phyloP scores from a whole-genome alignment of 1,140 invertebrate species.

The Eriosoma lanigerum region DNA sequence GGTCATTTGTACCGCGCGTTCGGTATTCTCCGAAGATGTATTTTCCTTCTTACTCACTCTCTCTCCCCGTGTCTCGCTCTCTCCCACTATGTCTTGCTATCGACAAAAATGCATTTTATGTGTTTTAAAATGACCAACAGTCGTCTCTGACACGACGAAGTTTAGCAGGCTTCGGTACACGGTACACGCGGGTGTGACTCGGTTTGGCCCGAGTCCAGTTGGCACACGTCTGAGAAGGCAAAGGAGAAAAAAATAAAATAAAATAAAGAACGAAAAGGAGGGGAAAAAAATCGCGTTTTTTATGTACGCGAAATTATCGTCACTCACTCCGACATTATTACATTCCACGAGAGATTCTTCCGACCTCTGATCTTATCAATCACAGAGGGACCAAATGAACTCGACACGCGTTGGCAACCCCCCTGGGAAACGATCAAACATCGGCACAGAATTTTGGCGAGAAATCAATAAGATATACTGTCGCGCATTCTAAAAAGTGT shows the following conservation, averaged over 20 bases:
- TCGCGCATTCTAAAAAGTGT: not conserved
- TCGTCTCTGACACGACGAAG: slow-evolving; percentile 10
- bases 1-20: not conserved
- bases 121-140: slow-evolving; percentile 45
- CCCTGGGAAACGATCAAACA: slow-evolving; percentile 36
- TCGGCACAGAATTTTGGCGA: slow-evolving; percentile 23
- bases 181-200: slow-evolving; percentile 12
- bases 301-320: slow-evolving; percentile 39
- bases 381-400: slow-evolving; percentile 30
- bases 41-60: not conserved
- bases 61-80: no score
- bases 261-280: not conserved
- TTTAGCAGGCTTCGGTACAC: not conserved
- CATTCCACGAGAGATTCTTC: slow-evolving; percentile 32
- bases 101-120: slow-evolving; percentile 36
- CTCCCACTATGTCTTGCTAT: no score
- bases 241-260: no score
- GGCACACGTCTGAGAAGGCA: not conserved
- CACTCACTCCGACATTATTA: slow-evolving; percentile 40
- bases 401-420: slow-evolving; percentile 44
- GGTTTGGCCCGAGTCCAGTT: slow-evolving; percentile 42
- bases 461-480: slow-evolving; percentile 25
- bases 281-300: slow-evolving; percentile 9
- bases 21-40: not conserved
- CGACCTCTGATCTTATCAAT: slow-evolving; percentile 44